Percentiles rank a stretch among this genome's conserved stretches.
These are phyloP conservation scores for Conistra vaccinii DNA, from an alignment of 2,888 invertebrate genomes.

Conservation along the genomic window DNA sequence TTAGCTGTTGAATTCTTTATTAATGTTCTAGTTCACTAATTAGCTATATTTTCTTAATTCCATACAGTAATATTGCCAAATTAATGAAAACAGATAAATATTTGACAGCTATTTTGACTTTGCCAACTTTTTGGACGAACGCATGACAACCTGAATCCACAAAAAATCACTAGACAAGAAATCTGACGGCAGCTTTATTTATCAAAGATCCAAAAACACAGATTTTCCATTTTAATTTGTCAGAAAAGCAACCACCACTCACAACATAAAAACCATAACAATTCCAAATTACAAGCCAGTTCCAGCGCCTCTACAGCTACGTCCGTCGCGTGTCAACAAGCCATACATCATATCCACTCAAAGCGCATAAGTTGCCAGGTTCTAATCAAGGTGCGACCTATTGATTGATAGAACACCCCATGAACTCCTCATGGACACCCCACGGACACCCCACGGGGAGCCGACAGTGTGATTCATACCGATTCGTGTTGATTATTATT, in stretches of 20 bases:
- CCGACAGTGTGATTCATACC: constrained; percentile 69
- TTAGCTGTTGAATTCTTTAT: not conserved
- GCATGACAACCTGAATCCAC: not conserved
- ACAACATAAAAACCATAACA: not conserved
- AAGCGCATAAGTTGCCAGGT: constrained; percentile 83
- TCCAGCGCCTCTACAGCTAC: constrained; percentile 53
- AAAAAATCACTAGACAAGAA: not conserved
- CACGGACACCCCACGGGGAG: constrained; percentile 70
- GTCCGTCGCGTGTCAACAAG: constrained; percentile 80
- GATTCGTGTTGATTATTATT: constrained; percentile 62
- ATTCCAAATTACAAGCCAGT: constrained; percentile 19
- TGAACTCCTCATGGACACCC: constrained; percentile 75
- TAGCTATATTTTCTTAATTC: no score
- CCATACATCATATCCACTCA: constrained; percentile 87
- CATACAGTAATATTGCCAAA: no score
- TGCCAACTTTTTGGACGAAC: no score
- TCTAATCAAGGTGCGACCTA: constrained; percentile 88
- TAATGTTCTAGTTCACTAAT: no score
- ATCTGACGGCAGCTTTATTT: not conserved
- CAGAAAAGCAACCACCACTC: not conserved
- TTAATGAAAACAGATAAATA: no score
- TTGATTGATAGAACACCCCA: constrained; percentile 83
- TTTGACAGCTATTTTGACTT: no score
- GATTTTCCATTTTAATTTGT: no score
- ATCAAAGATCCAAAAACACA: not conserved